Percentiles rank a stretch among this genome's conserved stretches.
Evolutionary conservation across 2,113 vertebrate species (phyloP).

Genomic region (Arenaria interpres): DNA sequence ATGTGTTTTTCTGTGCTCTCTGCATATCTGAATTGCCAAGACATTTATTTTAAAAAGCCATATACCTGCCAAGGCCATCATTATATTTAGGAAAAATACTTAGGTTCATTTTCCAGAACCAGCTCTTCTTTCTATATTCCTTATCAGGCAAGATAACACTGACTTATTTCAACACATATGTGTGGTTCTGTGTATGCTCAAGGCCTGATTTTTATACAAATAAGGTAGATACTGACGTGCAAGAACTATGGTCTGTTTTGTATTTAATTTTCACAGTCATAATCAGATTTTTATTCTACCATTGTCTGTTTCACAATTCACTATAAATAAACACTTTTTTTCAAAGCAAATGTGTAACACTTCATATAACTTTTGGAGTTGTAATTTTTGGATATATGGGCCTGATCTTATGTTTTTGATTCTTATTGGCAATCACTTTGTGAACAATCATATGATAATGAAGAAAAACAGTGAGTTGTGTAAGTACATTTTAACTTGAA

Average conservation of each 20-base stretch:
- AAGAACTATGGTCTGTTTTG: background rate
- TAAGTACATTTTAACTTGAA: background rate
- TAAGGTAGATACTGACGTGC: background rate
- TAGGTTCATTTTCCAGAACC: background rate
- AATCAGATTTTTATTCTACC: background rate
- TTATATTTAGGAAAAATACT: background rate
- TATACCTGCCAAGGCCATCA: background rate
- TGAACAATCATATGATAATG: background rate
- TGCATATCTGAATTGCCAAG: background rate
- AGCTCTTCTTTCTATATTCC: background rate
- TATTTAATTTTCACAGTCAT: background rate
- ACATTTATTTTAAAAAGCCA: background rate
- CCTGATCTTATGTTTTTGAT: background rate
- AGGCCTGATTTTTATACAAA: background rate
- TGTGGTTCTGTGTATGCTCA: background rate
- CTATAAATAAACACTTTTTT: background rate
- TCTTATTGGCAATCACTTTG: background rate
- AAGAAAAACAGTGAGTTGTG: background rate
- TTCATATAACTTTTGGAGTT: background rate
- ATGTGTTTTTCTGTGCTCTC: background rate
- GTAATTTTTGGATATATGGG: background rate
- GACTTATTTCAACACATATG: background rate
- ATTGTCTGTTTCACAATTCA: background rate
- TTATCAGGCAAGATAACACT: background rate
- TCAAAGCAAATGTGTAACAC: background rate